Conservation (phyloP, 92 coral and sea anemone genomes). For the Desmophyllum pertusum region DNA sequence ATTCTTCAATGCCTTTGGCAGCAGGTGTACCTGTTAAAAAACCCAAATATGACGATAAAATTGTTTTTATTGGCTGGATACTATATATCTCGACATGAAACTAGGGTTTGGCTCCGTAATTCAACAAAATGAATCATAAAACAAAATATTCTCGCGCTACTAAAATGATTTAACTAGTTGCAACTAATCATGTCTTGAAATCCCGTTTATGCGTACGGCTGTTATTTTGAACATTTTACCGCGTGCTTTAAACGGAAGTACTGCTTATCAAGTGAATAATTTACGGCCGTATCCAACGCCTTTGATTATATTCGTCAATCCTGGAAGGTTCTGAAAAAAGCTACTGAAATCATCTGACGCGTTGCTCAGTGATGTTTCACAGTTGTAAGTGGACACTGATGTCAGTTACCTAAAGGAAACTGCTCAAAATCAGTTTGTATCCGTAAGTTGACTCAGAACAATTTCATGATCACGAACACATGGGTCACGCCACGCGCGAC, state of each 20-base stretch:
- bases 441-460: background rate
- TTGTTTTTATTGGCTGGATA: background rate
- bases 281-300: background rate
- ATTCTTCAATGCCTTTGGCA: slow-evolving; percentile 8
- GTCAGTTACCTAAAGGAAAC: background rate
- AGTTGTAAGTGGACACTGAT: background rate
- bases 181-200: background rate
- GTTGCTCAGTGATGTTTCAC: background rate
- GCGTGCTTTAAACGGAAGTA: background rate
- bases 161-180: background rate
- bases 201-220: background rate
- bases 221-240: background rate
- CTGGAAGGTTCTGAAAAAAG: background rate
- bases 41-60: background rate
- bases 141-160: background rate
- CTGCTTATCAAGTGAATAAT: background rate
- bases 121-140: background rate
- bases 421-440: background rate
- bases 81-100: too few species aligned
- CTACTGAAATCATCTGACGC: background rate
- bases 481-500: background rate
- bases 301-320: background rate
- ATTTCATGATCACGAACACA: background rate
- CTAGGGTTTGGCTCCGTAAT: too few species aligned
- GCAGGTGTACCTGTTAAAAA: slow-evolving; percentile 32